A percentile compares a stretch with the other conserved stretches of the same genome.
Evolutionary conservation across 2,888 invertebrate species (phyloP).

Genomic region (Taphrorychus bicolor): DNA sequence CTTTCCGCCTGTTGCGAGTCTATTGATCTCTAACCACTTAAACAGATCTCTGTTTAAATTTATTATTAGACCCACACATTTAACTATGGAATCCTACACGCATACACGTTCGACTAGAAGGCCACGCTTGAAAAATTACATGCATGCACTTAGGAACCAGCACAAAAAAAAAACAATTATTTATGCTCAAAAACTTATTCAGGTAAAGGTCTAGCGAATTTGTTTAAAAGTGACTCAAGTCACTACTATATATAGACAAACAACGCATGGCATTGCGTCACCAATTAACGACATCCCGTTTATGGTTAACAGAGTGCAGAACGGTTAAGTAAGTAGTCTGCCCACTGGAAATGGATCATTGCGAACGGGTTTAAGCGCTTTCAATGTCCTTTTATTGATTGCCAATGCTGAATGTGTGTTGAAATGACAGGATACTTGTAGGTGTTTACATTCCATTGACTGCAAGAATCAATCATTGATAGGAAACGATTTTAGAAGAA

Average conservation of each 20-base stretch:
- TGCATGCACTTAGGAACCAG: background rate
- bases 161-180: background rate
- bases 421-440: too few relatives aligned
- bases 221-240: conserved; percentile 45
- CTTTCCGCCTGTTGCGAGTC: background rate
- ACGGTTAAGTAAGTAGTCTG: conserved; percentile 10
- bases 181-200: background rate
- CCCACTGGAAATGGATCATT: conserved; percentile 32
- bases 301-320: conserved; percentile 34
- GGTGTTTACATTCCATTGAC: background rate
- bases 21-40: background rate
- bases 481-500: too few relatives aligned
- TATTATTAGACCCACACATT: background rate
- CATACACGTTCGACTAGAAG: background rate
- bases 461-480: too few relatives aligned
- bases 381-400: background rate
- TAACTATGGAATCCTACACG: background rate
- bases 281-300: conserved; percentile 40
- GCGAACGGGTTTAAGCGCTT: conserved; percentile 7
- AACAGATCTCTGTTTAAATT: background rate
- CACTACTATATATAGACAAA: conserved; percentile 54
- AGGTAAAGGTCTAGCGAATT: conserved; percentile 20
- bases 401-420: too few relatives aligned
- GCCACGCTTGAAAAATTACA: background rate
- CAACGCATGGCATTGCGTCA: conserved; percentile 47